Percentiles rank a stretch among this genome's conserved stretches.
Evolutionary conservation across 2,888 invertebrate species (phyloP).

Genomic region (Caenorhabditis imperialis): DNA sequence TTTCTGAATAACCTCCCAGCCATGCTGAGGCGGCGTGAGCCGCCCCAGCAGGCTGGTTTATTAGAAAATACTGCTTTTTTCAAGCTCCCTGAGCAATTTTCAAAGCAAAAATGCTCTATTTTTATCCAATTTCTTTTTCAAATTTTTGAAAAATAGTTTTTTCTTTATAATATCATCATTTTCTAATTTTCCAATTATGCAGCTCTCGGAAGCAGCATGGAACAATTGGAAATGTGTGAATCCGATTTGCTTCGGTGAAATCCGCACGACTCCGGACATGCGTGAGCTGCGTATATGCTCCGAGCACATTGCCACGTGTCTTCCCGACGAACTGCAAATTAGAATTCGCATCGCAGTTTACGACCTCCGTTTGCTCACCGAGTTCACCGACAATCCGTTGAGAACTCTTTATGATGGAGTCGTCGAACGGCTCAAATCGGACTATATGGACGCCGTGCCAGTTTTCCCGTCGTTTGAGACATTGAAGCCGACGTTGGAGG

Average conservation of each 20-base stretch:
- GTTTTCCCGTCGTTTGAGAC: slow-evolving; percentile 44
- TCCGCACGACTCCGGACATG: slow-evolving; percentile 54
- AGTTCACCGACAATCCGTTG: slow-evolving; percentile 62
- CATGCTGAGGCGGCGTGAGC: too few species aligned
- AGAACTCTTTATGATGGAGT: slow-evolving; percentile 31
- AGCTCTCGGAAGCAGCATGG: slow-evolving; percentile 50
- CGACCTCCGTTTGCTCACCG: slow-evolving; percentile 62
- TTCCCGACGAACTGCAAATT: slow-evolving; percentile 57
- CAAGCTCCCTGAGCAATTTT: too few species aligned
- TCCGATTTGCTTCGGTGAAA: slow-evolving; percentile 49
- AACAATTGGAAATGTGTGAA: slow-evolving; percentile 60
- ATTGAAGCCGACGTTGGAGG: slow-evolving; percentile 32
- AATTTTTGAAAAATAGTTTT: slow-evolving; percentile 1
- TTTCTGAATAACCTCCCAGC: too few species aligned
- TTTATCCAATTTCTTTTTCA: neutral
- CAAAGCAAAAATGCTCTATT: too few species aligned
- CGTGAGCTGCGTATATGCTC: slow-evolving; percentile 26
- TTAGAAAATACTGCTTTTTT: too few species aligned
- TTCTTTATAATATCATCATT: too few species aligned
- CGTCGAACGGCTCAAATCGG: slow-evolving; percentile 23
- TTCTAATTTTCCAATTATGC: slow-evolving; percentile 4
- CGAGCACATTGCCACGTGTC: slow-evolving; percentile 45
- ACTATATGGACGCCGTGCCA: slow-evolving; percentile 28
- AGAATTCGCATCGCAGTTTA: slow-evolving; percentile 60
- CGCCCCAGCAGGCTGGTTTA: too few species aligned